Evolutionary conservation across 1,140 invertebrate genomes (phyloP), one percentile per base, ranked within the genome.

Genomic region (Drosophila carrolli): DNA sequence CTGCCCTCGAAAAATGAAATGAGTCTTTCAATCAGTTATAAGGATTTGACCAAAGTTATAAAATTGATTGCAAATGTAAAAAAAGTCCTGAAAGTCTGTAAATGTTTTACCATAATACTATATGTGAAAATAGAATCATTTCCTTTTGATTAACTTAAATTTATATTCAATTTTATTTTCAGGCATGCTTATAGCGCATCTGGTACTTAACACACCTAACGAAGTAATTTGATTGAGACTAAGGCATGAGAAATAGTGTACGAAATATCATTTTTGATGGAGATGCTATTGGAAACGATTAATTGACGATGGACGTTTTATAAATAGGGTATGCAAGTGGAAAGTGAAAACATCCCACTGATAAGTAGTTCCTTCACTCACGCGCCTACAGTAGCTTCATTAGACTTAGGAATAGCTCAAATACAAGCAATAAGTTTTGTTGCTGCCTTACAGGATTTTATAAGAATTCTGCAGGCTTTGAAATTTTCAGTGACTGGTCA

Each of bases 361-460:
- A 81, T 65, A 84, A 74, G 80, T 88, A 88, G 85, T 88, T 88
- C 84, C 84, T 89, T 78, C 35, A 72, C 38, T 48, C 14, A 74
- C 35, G 60, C 57, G 70, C 55, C 73, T 55, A 61, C 61, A 56
- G 40, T 79, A 75, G 65, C 55, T 41, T 40, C 58, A 50, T 46
- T 65, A 55, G 53, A 47, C 53, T 40, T 72, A 66, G 35, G 11
- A 58, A 55, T 63, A 81, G 32, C 37, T 35, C 29, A 29, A 11
- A 75, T 9, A 27, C 14, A 14, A 16, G 13, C 14, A 55, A 38
- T 14, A 44, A 16, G 40, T n/a, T 14, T 7, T n/a, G 3, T 48
- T 27, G 47, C 19, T 54, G 23, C 37, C 19, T 19, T 35, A 14
- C 14, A 56, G 16, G 35, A 27, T 47, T 48, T 62, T n/a, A 55